Evolutionary conservation across 2,797 vertebrate genomes (phyloP), one percentile per base, ranked within the genome.

Genomic region (Darevskia nairensis): DNA sequence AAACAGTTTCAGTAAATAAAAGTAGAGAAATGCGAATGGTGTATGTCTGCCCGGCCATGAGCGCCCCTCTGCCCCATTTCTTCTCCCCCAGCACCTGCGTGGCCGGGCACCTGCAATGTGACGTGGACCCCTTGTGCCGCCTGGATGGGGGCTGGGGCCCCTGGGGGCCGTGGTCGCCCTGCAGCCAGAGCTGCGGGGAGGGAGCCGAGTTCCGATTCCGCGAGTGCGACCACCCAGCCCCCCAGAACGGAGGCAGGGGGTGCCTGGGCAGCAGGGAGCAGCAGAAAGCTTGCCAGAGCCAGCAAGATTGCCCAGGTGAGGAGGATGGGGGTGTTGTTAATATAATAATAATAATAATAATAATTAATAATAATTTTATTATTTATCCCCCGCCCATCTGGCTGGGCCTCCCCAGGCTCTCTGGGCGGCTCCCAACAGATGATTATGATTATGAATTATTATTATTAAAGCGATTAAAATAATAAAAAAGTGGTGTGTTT

Each of bases 291-390:
- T 98, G 98, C 89, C 97, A 95, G 93, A 4, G 29, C 6, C 97
- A 92, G 2, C 97, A 97, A 50, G 98, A 98, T 89, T 98, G 98
- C 93, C 97, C 97, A 25, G 98, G 98, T 98, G 92, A 97, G 97
- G 32, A 17, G 29, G 1, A 4, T 3, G 29, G 4, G 15, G 7
- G 6, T 4, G 2, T 4, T 39, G 39, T 39, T 39, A 39, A 39
- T 3, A 3, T 50, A 11, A 46, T 46, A 46, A 46, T 46, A 46
- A 46, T 46, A 46, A 46, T 46, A 46, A 46, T 46, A 46, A 46
- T 46, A 46, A 46, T 46, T n/a, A n/a, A n/a, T n/a, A n/a, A n/a
- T n/a, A n/a, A 35, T 35, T 35, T 35, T 46, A 9, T 46, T 44
- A 46, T 46, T 46, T 46, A 46, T 46, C 10, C 46, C 46, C 46